Evolutionary conservation across 2,888 invertebrate species (phyloP), one percentile per base, ranked within the genome.

Genomic region (Notocelia uddmanniana): DNA sequence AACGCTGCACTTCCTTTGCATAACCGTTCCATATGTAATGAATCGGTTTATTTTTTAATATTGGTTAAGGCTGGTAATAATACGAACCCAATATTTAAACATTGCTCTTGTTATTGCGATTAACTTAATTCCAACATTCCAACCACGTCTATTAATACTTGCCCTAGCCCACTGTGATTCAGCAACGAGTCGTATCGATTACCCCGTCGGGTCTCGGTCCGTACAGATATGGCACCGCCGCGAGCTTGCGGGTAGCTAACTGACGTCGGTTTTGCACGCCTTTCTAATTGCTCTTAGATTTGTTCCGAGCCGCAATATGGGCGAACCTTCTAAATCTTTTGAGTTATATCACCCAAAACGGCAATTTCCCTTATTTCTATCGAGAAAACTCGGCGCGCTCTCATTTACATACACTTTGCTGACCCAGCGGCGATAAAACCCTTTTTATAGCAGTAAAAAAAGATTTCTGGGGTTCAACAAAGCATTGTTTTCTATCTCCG

Each of bases 341-440:
- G 82, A 86, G 80, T 87, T 82, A 83, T 84, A 80, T 81, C 77
- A 78, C 84, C 84, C 82, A 81, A 82, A 86, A 86, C 84, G 81
- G 79, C 89, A 80, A 85, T 88, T 85, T 81, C 80, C 80, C 87
- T 87, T 89, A 90, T 89, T 86, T 87, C 85, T 81, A 85, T 87
- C 84, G 80, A 79, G 79, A 80, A 85, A 81, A 81, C 85, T 83
- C 83, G 79, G 79, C 83, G 81, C 82, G 83, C 81, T 81, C 86
- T 88, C 87, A 91, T 92, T 92, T 91, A 86, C 91, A 91, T 92
- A 91, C 89, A 90, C 88, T 91, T 90, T 89, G 89, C 91, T 90
- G 91, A 91, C 91, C 91, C 89, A 86, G 87, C 88, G 84, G 78
- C 88, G 86, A 90, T 90, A 91, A 90, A 91, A 85, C 89, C 89